These are phyloP conservation scores for Episyrphus balteatus DNA, from an alignment of 1,140 invertebrate genomes.

Conservation along the genomic window DNA sequence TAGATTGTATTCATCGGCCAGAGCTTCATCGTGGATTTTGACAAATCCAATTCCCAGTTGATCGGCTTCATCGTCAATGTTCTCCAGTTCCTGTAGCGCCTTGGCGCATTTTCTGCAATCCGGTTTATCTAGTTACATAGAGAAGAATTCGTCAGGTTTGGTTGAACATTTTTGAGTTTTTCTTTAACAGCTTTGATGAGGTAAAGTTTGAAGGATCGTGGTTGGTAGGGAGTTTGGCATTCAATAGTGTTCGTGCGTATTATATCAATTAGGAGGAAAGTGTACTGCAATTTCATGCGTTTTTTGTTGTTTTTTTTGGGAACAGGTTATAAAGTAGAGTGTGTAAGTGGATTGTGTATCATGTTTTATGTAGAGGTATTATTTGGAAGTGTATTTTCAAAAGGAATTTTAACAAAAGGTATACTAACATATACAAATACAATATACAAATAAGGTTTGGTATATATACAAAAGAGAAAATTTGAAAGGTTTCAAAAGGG, in stretches of 20 bases:
- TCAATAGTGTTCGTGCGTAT: constrained; percentile 1
- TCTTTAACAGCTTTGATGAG: constrained; percentile 1
- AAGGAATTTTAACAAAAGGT: too few species aligned
- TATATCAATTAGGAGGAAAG: background rate
- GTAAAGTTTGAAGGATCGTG: background rate
- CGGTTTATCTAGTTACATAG: constrained; percentile 62
- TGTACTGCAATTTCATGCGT: constrained; percentile 2
- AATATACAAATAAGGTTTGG: too few species aligned
- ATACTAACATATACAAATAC: too few species aligned
- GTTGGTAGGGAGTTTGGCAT: constrained; percentile 1
- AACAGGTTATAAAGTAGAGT: too few species aligned
- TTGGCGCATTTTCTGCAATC: constrained; percentile 86
- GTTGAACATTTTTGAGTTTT: constrained; percentile 7
- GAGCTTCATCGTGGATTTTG: constrained; percentile 82
- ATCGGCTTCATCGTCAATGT: constrained; percentile 93
- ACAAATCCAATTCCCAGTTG: constrained; percentile 89
- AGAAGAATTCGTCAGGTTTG: constrained; percentile 17
- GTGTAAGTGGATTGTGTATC: too few species aligned
- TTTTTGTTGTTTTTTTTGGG: too few species aligned
- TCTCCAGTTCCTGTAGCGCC: constrained; percentile 80
- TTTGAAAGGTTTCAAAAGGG: too few species aligned
- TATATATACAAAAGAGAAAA: too few species aligned
- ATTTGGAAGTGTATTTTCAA: too few species aligned
- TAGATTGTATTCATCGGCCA: constrained; percentile 87
- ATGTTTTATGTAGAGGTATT: too few species aligned